These are phyloP conservation scores for Poeciliopsis prolifica DNA, from an alignment of 2,113 vertebrate genomes.

Conservation along the genomic window DNA sequence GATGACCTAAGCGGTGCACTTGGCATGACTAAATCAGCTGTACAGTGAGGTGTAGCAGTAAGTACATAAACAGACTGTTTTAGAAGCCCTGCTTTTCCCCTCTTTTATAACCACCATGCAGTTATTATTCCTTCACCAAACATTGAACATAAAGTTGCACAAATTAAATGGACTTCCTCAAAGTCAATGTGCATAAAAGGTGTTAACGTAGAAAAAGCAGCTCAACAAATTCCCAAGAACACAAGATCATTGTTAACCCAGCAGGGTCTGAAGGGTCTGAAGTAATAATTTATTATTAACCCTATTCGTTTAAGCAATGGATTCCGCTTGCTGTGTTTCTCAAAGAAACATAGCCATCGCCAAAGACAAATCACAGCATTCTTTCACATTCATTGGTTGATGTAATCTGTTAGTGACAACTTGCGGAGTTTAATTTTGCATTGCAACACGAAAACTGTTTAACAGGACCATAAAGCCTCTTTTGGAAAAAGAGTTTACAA, in stretches of 20 bases:
- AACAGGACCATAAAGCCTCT: not conserved
- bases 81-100: slow-evolving; percentile 24
- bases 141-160: slow-evolving; percentile 39
- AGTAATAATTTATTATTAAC: slow-evolving; percentile 77
- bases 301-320: slow-evolving; percentile 76
- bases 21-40: slow-evolving; percentile 46
- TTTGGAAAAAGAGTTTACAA: not conserved
- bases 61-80: slow-evolving; percentile 59
- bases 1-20: slow-evolving; percentile 24
- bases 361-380: slow-evolving; percentile 11
- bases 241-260: slow-evolving; percentile 74
- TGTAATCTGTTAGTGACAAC: slow-evolving; percentile 19
- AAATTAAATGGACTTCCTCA: slow-evolving; percentile 60
- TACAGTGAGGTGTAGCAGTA: slow-evolving; percentile 44
- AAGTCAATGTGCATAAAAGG: slow-evolving; percentile 59
- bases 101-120: slow-evolving; percentile 42
- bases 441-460: not conserved
- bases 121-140: slow-evolving; percentile 34
- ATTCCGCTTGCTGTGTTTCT: slow-evolving; percentile 62
- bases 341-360: slow-evolving; percentile 52
- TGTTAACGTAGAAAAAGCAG: slow-evolving; percentile 61
- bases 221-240: slow-evolving; percentile 64
- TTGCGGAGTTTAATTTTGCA: not conserved
- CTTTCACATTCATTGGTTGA: not conserved
- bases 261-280: slow-evolving; percentile 65